Evolutionary conservation across 2,113 vertebrate species (phyloP).

Genomic region (Colaptes auratus): DNA sequence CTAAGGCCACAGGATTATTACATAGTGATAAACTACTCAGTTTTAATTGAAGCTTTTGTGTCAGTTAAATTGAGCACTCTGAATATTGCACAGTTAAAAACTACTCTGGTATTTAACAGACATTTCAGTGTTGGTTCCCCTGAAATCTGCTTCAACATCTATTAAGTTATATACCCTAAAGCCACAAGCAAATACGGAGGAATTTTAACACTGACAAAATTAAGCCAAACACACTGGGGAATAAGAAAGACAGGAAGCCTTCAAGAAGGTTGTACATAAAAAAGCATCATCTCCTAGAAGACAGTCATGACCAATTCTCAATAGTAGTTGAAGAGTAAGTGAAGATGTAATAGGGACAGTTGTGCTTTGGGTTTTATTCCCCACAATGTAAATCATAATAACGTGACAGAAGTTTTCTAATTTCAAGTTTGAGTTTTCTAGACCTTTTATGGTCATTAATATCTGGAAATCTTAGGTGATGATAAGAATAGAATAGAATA

Average conservation of each 20-base stretch:
- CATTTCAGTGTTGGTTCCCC: slow-evolving; percentile 42
- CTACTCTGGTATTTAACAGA: slow-evolving; percentile 46
- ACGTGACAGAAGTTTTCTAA: neutral
- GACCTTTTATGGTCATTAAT: neutral
- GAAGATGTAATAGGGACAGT: neutral
- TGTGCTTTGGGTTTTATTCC: neutral
- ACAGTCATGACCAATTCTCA: neutral
- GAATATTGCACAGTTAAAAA: slow-evolving; percentile 35
- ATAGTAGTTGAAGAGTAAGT: neutral
- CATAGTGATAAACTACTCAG: slow-evolving; percentile 57
- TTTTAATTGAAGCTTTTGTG: slow-evolving; percentile 50
- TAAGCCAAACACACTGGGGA: neutral
- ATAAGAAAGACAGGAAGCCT: neutral
- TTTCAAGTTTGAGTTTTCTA: neutral
- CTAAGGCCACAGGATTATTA: slow-evolving; percentile 58
- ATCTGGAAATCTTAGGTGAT: neutral
- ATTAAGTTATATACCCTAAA: neutral
- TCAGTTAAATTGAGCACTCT: slow-evolving; percentile 38
- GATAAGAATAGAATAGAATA: neutral
- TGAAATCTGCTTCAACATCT: slow-evolving; percentile 10
- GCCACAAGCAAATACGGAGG: neutral
- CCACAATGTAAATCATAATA: neutral
- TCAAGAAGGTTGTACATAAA: neutral
- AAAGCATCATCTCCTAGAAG: neutral
- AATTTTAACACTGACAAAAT: neutral